Evolutionary conservation across 92 coral and sea anemone species (phyloP).

Genomic region (Bergia sp.): DNA sequence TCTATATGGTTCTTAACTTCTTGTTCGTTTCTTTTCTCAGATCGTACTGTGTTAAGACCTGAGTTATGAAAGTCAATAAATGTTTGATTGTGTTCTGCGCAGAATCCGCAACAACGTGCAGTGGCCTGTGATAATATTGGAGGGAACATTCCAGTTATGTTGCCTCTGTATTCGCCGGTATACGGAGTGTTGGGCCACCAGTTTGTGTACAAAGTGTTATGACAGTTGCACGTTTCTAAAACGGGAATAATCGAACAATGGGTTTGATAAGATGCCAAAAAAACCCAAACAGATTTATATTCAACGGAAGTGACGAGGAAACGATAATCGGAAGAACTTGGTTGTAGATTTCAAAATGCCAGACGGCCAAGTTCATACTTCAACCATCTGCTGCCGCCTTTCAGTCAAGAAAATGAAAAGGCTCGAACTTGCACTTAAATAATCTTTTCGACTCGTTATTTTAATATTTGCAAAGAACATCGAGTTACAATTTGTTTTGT

Average conservation of each 20-base stretch:
- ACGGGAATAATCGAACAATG: constrained; percentile 2
- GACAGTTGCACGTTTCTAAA: constrained; percentile 92
- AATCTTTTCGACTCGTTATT: too few species aligned
- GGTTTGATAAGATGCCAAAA: background rate
- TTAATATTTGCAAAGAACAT: too few species aligned
- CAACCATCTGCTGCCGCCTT: too few species aligned
- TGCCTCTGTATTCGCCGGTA: constrained; percentile 42
- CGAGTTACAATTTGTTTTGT: too few species aligned
- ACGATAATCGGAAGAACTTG: too few species aligned
- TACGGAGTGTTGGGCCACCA: constrained; percentile 93
- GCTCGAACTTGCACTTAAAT: too few species aligned
- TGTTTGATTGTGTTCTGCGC: constrained; percentile 68
- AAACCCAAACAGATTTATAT: background rate
- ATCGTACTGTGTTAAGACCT: constrained; percentile 35
- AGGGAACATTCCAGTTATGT: constrained; percentile 81
- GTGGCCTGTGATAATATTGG: constrained; percentile 63
- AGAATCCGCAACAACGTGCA: constrained; percentile 71
- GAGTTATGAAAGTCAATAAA: constrained; percentile 48
- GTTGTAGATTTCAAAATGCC: too few species aligned
- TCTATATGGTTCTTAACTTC: constrained; percentile 60
- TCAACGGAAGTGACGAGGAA: background rate
- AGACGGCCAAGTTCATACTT: too few species aligned
- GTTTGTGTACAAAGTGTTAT: constrained; percentile 71
- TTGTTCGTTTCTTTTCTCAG: constrained; percentile 49
- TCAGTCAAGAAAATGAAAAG: too few species aligned